These are phyloP conservation scores for Apoderus coryli DNA, from an alignment of 2,888 invertebrate genomes.

Conservation along the genomic window DNA sequence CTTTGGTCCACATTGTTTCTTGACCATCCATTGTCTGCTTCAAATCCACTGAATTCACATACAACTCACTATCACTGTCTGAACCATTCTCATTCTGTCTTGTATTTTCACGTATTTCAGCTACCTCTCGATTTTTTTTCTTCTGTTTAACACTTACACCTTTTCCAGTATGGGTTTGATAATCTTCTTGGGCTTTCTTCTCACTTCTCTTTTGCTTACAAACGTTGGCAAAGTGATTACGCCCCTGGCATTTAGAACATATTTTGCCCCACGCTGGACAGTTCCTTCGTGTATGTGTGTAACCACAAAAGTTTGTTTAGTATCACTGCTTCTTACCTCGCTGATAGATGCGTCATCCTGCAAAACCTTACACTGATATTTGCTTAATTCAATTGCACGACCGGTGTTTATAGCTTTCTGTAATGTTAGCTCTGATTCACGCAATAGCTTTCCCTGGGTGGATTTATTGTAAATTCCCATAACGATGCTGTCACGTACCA, in stretches of 20 bases:
- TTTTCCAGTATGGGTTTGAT: background rate
- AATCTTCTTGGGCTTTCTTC: background rate
- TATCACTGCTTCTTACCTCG: conserved; percentile 1
- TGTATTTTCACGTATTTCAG: too few species aligned
- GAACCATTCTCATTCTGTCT: too few species aligned
- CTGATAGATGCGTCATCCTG: conserved; percentile 9
- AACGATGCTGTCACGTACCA: conserved; percentile 17
- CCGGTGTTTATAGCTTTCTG: conserved; percentile 15
- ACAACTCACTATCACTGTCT: conserved; percentile 10
- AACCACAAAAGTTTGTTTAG: conserved; percentile 1
- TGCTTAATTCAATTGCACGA: conserved; percentile 13
- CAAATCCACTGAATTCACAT: conserved; percentile 9
- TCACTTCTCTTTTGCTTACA: conserved; percentile 2
- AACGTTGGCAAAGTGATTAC: conserved; percentile 8
- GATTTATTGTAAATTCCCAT: conserved; percentile 6
- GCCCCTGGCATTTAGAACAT: conserved; percentile 8
- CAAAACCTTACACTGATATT: conserved; percentile 12
- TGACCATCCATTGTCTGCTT: background rate
- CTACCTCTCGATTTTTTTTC: background rate
- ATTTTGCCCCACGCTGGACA: conserved; percentile 9
- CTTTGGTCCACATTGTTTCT: conserved; percentile 11
- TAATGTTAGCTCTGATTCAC: conserved; percentile 15
- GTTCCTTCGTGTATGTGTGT: conserved; percentile 1
- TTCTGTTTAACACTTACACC: background rate
- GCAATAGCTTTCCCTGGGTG: conserved; percentile 16